Percentiles rank a stretch among this genome's conserved stretches.
These are phyloP conservation scores for Philopotamus ludificatus DNA, from an alignment of 1,140 invertebrate genomes.

Conservation along the genomic window DNA sequence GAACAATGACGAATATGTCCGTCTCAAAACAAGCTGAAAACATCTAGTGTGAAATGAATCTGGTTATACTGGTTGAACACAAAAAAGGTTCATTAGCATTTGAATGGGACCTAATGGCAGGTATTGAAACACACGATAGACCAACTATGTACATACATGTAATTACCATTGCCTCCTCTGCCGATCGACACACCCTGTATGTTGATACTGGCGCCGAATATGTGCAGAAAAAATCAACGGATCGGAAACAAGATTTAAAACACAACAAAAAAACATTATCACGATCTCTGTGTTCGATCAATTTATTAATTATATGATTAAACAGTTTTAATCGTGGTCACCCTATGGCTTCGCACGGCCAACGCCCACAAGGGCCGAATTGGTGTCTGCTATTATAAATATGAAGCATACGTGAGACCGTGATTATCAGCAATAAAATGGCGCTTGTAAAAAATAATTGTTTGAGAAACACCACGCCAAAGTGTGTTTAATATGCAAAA, in stretches of 20 bases:
- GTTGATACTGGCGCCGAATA: background rate
- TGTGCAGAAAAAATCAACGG: background rate
- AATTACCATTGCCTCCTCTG: background rate
- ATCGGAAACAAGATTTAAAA: background rate
- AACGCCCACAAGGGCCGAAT: too few relatives aligned
- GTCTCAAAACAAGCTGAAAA: background rate
- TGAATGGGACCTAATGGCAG: background rate
- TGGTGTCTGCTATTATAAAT: too few relatives aligned
- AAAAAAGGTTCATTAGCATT: background rate
- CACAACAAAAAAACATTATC: too few relatives aligned
- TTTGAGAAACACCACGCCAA: background rate
- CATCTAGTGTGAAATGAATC: background rate
- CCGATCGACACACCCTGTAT: background rate
- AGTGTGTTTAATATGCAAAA: background rate
- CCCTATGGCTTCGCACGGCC: too few relatives aligned
- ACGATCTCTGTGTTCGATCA: too few relatives aligned
- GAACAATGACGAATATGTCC: background rate
- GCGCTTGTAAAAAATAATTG: background rate
- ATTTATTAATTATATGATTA: too few relatives aligned
- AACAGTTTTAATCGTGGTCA: too few relatives aligned
- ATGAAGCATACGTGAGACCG: too few relatives aligned
- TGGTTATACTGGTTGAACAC: background rate
- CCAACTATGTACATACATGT: too few relatives aligned
- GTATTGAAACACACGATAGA: background rate
- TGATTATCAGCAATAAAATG: background rate